Evolutionary conservation across 2,888 invertebrate genomes (phyloP).

Genomic region (Atrina japonica): DNA sequence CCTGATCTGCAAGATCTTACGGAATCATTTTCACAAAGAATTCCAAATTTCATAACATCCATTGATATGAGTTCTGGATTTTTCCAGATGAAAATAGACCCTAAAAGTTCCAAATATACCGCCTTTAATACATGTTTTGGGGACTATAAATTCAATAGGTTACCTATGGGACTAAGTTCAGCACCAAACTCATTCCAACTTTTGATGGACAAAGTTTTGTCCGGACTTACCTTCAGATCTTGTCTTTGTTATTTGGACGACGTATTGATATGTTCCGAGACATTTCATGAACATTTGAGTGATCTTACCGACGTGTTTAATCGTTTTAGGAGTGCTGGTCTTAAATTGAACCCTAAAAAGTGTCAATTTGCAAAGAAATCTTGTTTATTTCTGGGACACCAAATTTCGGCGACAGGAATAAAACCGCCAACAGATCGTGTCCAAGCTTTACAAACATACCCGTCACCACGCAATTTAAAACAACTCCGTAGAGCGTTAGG

Average conservation of each 20-base stretch:
- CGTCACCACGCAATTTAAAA: no score
- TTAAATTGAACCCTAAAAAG: constrained; percentile 33
- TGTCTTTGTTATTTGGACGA: no score
- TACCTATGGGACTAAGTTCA: constrained; percentile 4
- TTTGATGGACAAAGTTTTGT: constrained; percentile 1
- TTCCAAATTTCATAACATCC: constrained; percentile 15
- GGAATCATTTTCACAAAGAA: constrained; percentile 24
- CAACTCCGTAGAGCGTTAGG: no score
- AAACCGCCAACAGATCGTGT: no score
- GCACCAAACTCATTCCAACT: constrained; percentile 14
- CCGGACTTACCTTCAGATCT: not conserved
- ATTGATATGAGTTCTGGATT: constrained; percentile 15
- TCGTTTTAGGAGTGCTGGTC: constrained; percentile 26
- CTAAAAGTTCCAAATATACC: constrained; percentile 37
- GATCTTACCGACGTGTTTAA: constrained; percentile 10
- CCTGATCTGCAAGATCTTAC: constrained; percentile 30
- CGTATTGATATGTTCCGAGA: no score
- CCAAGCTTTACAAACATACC: no score
- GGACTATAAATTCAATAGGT: not conserved
- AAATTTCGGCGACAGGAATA: no score
- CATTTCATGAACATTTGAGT: no score
- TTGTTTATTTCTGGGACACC: constrained; percentile 30
- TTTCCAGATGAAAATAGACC: not conserved
- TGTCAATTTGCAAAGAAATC: constrained; percentile 33
- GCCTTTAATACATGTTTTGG: constrained; percentile 26